phyloP scores from a whole-genome alignment of 2,113 vertebrate genomes.

The Cyprinus carpio region DNA sequence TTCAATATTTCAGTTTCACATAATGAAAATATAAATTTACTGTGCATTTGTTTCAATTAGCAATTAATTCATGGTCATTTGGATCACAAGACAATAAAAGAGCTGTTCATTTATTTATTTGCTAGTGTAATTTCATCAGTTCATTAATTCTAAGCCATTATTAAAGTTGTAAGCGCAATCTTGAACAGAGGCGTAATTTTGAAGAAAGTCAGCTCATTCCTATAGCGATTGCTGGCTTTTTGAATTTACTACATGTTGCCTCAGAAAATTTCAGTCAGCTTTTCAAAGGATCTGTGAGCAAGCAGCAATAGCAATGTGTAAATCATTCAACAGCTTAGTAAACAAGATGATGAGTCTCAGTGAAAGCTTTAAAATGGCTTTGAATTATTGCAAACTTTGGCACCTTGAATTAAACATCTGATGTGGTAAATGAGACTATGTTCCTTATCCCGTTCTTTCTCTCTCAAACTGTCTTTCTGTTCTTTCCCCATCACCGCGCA shows the following conservation, averaged over 20 bases:
- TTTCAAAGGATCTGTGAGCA: background rate
- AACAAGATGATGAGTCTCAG: background rate
- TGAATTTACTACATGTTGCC: background rate
- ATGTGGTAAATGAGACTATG: background rate
- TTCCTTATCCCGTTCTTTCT: background rate
- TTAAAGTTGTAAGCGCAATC: background rate
- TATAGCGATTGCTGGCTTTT: background rate
- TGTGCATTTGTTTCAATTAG: too few relatives aligned
- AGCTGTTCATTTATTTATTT: background rate
- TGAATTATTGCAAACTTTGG: background rate
- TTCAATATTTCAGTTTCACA: background rate
- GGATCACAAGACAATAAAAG: background rate
- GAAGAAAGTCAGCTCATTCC: background rate
- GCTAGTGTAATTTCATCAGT: background rate
- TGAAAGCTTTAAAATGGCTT: conserved; percentile 30
- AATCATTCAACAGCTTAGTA: background rate
- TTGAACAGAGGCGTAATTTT: background rate
- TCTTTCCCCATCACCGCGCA: conserved; percentile 13
- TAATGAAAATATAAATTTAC: background rate
- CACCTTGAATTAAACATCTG: background rate
- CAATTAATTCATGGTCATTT: background rate
- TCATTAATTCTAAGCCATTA: conserved; percentile 21
- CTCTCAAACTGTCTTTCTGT: conserved; percentile 34
- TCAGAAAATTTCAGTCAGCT: background rate
- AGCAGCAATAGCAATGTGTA: background rate